Evolutionary conservation across 2,797 vertebrate genomes (phyloP).

Genomic region (Acanthornis magna): DNA sequence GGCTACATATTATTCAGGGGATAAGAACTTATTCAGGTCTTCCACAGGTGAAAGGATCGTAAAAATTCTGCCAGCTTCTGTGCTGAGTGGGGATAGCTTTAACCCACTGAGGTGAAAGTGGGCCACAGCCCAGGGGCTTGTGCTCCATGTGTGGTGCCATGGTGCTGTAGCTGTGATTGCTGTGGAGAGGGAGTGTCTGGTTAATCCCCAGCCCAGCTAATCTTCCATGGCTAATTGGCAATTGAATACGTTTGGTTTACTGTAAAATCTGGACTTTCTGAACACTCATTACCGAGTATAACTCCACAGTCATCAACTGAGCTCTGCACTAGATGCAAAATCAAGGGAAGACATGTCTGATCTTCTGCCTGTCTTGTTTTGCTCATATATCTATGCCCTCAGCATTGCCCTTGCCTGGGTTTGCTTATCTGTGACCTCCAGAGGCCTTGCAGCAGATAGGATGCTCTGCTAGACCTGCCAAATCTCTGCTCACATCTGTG

Average conservation of each 20-base stretch:
- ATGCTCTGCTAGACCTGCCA: neutral
- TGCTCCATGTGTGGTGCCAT: neutral
- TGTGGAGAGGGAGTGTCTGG: neutral
- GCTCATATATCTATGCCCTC: neutral
- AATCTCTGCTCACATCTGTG: neutral
- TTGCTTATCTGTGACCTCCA: conserved; percentile 12
- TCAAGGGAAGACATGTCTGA: neutral
- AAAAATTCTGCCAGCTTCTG: neutral
- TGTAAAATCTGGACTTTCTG: neutral
- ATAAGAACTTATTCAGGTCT: neutral
- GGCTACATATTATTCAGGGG: neutral
- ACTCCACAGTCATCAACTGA: neutral
- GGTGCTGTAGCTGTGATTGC: neutral
- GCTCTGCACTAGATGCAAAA: neutral
- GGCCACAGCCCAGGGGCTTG: rapidly evolving
- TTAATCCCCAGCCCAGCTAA: neutral
- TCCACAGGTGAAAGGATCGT: neutral
- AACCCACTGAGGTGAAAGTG: neutral
- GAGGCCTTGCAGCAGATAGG: neutral
- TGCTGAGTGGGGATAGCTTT: neutral
- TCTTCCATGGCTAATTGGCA: neutral
- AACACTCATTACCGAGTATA: neutral
- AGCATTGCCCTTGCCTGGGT: neutral
- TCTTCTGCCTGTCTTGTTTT: neutral
- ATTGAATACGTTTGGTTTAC: neutral